Base-by-base conservation (phyloP, 2,797 vertebrate species). In the Sciurus vulgaris region DNA sequence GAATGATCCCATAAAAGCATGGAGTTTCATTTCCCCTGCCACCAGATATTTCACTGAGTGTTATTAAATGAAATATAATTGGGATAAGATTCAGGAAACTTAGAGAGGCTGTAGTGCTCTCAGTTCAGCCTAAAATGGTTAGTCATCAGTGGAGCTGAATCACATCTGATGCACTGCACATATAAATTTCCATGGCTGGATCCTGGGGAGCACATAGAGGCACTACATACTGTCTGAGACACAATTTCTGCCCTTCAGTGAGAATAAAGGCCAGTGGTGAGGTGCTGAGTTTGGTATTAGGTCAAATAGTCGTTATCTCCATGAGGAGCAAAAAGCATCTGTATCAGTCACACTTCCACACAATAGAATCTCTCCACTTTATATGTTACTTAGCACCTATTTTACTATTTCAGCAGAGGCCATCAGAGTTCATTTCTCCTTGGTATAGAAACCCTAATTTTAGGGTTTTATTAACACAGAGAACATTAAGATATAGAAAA, bases 1-100 rank as follows among this genome's bases (percentile, higher is more conserved):
- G 99, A 99, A 99, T 99, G 99, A 99, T 99, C 99, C 99, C 99
- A 99, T 99, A 99, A 99, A 99, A 99, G 99, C 98, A 98, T 98
- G 99, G 99, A 99, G 99, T 99, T 99, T 99, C 99, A 99, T 99
- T 99, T 99, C 99, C 99, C 99, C 98, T 99, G 99, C 99, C 98
- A 99, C 99, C 97, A 99, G 99, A 99, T 99, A 99, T 99, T 99
- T 99, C 98, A 99, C 98, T 99, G 99, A 99, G 98, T 99, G 99
- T 99, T 99, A 99, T 99, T 99, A 99, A 99, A 99, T 98, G 98
- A 99, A 99, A 99, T 99, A 98, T 99, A 99, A 99, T 99, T 99
- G 99, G 99, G 99, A 98, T 97, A 65, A 98, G 98, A 99, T 98
- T 99, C 99, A 99, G 98, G 98, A 98, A 98, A 98, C 94, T 97